Conservation (phyloP, 1,140 invertebrate species). For the Paracyclopina nana region DNA sequence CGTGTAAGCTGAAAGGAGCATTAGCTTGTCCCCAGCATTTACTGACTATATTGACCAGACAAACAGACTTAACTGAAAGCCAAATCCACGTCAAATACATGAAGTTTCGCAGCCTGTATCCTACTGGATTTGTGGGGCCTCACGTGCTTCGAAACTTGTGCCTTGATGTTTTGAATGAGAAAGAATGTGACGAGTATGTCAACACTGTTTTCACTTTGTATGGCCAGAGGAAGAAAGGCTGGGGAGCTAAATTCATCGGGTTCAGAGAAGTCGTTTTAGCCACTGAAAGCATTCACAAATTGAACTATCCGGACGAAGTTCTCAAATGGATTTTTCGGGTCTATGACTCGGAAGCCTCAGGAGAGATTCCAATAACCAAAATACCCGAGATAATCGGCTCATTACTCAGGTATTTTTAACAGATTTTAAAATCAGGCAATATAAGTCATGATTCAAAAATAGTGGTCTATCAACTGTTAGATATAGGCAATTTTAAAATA, state of each 20-base stretch:
- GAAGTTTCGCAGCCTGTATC: not conserved
- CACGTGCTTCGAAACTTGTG: not conserved
- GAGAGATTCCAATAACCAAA: slow-evolving; percentile 1
- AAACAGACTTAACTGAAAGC: slow-evolving; percentile 1
- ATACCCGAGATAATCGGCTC: not conserved
- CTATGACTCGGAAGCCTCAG: not conserved
- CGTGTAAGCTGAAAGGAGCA: not conserved
- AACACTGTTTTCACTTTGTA: not conserved
- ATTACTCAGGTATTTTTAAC: not conserved
- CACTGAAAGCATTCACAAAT: not conserved
- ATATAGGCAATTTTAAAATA: too few relatives aligned
- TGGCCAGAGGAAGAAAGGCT: not conserved
- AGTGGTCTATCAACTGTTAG: too few relatives aligned
- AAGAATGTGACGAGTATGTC: not conserved
- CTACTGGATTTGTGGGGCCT: slow-evolving; percentile 4
- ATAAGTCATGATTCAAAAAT: too few relatives aligned
- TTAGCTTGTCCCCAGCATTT: not conserved
- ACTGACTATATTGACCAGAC: not conserved
- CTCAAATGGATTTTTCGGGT: slow-evolving; percentile 9
- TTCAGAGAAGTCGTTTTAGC: slow-evolving; percentile 9
- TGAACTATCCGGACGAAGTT: not conserved
- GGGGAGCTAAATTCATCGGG: slow-evolving; percentile 5
- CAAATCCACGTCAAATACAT: not conserved
- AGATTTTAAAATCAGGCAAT: not conserved
- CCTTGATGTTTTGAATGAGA: not conserved